These are phyloP conservation scores for Antennarius striatus DNA, from an alignment of 2,113 vertebrate genomes.

Conservation along the genomic window DNA sequence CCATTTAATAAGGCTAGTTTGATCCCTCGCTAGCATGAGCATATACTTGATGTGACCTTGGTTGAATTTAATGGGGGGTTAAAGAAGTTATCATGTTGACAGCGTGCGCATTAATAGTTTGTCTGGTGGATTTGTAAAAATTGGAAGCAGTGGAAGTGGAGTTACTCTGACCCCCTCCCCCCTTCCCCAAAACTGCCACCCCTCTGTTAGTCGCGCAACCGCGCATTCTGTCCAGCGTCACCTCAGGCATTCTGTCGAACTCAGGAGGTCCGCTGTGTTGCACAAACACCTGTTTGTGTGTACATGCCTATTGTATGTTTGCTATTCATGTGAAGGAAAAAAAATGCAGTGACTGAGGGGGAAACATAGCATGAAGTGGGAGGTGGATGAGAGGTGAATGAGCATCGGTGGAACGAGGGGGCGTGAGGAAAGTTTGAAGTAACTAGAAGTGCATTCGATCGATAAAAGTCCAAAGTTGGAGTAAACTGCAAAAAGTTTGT, in stretches of 20 bases:
- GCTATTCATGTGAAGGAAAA: conserved; percentile 18
- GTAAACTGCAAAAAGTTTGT: conserved; percentile 32
- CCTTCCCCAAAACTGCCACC: conserved; percentile 18
- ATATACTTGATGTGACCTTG: conserved; percentile 97
- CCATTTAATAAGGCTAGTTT: conserved; percentile 98
- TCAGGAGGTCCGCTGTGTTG: conserved; percentile 5
- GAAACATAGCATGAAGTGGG: conserved; percentile 30
- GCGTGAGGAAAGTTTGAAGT: conserved; percentile 50
- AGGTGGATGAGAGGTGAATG: conserved; percentile 45
- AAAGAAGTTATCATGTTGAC: conserved; percentile 96
- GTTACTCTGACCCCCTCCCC: conserved; percentile 88
- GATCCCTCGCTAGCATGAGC: conserved; percentile 95
- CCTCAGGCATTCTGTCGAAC: conserved; percentile 39
- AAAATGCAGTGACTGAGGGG: conserved; percentile 11
- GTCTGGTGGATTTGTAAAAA: conserved; percentile 95
- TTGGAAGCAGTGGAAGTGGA: conserved; percentile 93
- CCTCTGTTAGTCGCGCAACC: conserved; percentile 6
- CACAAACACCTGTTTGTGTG: not conserved
- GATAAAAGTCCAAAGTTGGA: conserved; percentile 53
- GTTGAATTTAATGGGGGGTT: conserved; percentile 96
- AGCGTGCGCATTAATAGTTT: conserved; percentile 95
- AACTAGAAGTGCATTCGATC: conserved; percentile 52
- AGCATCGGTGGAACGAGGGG: conserved; percentile 42
- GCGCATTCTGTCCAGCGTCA: conserved; percentile 43
- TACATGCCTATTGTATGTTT: conserved; percentile 1